Conservation (phyloP, 2,797 vertebrate species). For the Florisuga fusca region DNA sequence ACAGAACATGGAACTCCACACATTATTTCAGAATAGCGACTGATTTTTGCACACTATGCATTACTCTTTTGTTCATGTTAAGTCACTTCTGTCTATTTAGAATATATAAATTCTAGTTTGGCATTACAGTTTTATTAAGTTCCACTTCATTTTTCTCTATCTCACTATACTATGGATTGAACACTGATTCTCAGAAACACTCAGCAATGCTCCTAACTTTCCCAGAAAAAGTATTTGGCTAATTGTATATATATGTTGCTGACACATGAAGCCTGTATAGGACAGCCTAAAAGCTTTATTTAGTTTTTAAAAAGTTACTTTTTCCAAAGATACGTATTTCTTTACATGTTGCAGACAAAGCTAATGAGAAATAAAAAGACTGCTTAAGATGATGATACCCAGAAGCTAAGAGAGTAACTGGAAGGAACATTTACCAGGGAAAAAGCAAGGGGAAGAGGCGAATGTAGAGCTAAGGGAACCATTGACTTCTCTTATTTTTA, state of each 20-base stretch:
- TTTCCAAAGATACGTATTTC: not conserved
- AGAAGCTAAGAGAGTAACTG: not conserved
- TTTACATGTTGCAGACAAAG: not conserved
- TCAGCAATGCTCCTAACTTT: not conserved
- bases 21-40: not conserved
- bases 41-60: not conserved
- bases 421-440: not conserved
- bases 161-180: not conserved
- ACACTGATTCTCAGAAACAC: not conserved
- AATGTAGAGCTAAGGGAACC: not conserved
- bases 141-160: not conserved
- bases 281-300: not conserved
- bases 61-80: not conserved
- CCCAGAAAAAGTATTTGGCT: not conserved
- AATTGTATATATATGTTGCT: not conserved
- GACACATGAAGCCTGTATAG: not conserved
- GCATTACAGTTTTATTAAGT: not conserved
- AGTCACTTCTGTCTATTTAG: not conserved
- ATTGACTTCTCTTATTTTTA: not conserved
- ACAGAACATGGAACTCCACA: not conserved
- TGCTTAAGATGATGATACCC: not conserved
- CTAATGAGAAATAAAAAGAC: slow-evolving; percentile 14
- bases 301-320: accelerated
- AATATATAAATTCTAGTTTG: not conserved
- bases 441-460: not conserved